Conservation (phyloP, 2,113 vertebrate genomes). For the Spea multiplicata region DNA sequence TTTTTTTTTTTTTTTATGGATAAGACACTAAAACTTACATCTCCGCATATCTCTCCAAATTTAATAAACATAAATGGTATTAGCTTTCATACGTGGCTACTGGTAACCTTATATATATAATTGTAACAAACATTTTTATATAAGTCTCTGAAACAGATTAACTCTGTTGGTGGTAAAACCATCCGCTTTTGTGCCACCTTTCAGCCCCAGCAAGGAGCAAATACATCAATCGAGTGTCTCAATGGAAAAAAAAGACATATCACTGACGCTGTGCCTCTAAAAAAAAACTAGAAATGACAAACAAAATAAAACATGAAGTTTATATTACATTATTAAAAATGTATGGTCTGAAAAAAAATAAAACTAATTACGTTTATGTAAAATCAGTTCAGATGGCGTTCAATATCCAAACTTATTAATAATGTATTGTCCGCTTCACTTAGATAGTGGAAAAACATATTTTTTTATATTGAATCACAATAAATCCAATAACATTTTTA, state of each 20-base stretch:
- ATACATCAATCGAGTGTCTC: too few species aligned
- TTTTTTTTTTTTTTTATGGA: too few species aligned
- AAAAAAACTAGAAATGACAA: neutral
- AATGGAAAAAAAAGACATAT: too few species aligned
- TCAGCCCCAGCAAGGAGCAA: neutral
- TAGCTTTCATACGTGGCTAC: too few species aligned
- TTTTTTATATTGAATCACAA: too few species aligned
- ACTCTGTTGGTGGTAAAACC: neutral
- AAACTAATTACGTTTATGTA: neutral
- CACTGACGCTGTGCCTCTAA: too few species aligned
- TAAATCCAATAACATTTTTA: too few species aligned
- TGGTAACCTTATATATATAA: too few species aligned
- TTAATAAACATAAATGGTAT: too few species aligned
- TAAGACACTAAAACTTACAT: too few species aligned
- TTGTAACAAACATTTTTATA: neutral
- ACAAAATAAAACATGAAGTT: neutral
- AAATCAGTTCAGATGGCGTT: neutral
- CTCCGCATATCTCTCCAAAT: too few species aligned
- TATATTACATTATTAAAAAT: constrained; percentile 32
- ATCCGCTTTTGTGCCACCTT: neutral
- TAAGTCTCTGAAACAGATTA: neutral
- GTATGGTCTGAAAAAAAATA: neutral
- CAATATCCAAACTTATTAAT: neutral
- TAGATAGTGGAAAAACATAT: neutral
- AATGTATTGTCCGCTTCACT: neutral